Percentiles rank a stretch among this genome's conserved stretches.
phyloP scores from a whole-genome alignment of 2,797 vertebrate species.

The Danio aesculapii region DNA sequence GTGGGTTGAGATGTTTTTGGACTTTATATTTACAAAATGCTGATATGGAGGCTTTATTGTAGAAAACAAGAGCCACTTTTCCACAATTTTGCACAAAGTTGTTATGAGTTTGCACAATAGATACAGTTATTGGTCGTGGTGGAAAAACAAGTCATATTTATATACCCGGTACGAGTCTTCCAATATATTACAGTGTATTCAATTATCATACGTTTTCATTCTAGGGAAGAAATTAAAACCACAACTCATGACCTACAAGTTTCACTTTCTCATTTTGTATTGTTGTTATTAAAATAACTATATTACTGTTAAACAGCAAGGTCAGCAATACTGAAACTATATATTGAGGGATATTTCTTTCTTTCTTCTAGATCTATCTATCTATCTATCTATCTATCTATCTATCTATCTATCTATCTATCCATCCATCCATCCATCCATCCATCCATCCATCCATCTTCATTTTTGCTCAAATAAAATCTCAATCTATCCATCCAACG shows the following conservation, averaged over 20 bases:
- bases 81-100: conserved; percentile 66
- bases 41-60: conserved; percentile 60
- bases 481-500: no score
- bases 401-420: conserved; percentile 3
- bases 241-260: not conserved
- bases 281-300: conserved; percentile 11
- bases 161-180: conserved; percentile 61
- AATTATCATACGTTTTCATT: conserved; percentile 20
- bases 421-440: not conserved
- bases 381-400: conserved; percentile 1
- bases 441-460: no score
- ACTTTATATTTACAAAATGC: conserved; percentile 44
- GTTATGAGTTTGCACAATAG: conserved; percentile 62
- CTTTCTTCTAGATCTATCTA: not conserved
- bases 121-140: conserved; percentile 74
- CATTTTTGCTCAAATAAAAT: no score
- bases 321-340: conserved; percentile 35
- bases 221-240: conserved; percentile 25
- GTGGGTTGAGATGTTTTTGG: conserved; percentile 58
- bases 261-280: conserved; percentile 10
- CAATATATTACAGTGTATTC: conserved; percentile 46
- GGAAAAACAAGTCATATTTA: conserved; percentile 63
- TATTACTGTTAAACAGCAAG: conserved; percentile 8
- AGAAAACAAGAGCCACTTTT: conserved; percentile 48
- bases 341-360: not conserved